Conservation (phyloP, 2,113 vertebrate genomes). For the Callipepla squamata region DNA sequence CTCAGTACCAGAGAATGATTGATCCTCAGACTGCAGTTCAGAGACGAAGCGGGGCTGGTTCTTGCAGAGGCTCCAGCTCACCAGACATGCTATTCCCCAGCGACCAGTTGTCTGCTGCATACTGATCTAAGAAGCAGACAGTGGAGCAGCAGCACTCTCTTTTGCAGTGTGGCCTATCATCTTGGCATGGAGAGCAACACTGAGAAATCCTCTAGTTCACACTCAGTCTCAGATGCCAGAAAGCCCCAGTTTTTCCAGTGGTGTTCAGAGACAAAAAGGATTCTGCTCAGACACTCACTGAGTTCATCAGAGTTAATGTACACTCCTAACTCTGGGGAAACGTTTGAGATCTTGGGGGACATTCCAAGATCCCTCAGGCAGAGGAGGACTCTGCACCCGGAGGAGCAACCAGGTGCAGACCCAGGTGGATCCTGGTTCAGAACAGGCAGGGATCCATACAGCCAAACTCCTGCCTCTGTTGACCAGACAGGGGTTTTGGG, state of each 20-base stretch:
- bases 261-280: not conserved
- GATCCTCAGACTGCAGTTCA: not conserved
- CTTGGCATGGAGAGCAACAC: not conserved
- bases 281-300: not conserved
- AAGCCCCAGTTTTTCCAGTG: not conserved
- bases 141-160: not conserved
- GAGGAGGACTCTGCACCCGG: not conserved
- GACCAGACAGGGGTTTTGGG: not conserved
- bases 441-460: not conserved
- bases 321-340: not conserved
- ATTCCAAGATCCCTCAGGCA: not conserved
- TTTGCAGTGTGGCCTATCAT: fast-evolving
- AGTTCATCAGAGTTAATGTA: not conserved
- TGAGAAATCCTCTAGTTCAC: not conserved
- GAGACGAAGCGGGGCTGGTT: not conserved
- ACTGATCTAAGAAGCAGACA: not conserved
- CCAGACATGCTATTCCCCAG: not conserved
- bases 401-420: fast-evolving
- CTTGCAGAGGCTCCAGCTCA: not conserved
- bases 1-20: not conserved
- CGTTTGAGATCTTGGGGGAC: fast-evolving
- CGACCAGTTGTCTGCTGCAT: not conserved
- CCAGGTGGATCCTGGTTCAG: not conserved
- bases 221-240: not conserved
- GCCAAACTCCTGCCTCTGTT: fast-evolving